Base-by-base conservation (phyloP, 2,888 invertebrate genomes). In the Eupithecia vulgata region DNA sequence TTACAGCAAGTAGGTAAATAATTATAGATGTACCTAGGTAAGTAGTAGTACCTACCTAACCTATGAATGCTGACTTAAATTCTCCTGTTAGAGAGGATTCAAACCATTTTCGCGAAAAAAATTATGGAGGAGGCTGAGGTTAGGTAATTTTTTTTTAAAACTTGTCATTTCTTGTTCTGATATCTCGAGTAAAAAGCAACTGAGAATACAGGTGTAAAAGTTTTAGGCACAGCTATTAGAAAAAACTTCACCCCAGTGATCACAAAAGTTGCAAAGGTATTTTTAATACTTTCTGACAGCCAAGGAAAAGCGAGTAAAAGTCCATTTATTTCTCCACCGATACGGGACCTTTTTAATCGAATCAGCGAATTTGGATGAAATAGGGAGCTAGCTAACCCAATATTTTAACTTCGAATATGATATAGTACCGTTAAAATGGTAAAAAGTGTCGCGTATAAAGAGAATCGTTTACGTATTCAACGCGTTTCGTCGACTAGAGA, bases 301-400 rank as follows among this genome's bases (percentile, higher is more conserved):
- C 7, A 34, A 34, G 34, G 30, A 59, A 59, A 30, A 21, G 34
- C 30, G 42, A 21, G 30, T 37, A 67, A 67, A 52, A 57, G 17
- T n/a, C 25, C 17, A 48, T 52, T 67, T 67, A 37, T 67, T 52
- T 57, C 21, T 15, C 40, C 52, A 15, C 7, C 67, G 40, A 21
- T 25, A 6, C 37, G 52, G 45, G 37, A 57, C 67, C 57, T 21
- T 52, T 57, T 52, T 52, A 67, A 67, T n/a, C 52, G 67, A 57
- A 67, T 67, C 67, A 37, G 57, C 67, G 52, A 52, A 67, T 67
- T 67, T n/a, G 52, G 52, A 52, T 30, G 57, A 67, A 67, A 7
- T 37, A 25, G 12, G 57, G 67, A 57, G 57, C 52, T 67, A 57
- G 57, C 52, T 67, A 57, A 48, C 21, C n/a, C n/a, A 52, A 52